Evolutionary conservation across 2,797 vertebrate genomes (phyloP).

Genomic region (Lagocephalus sceleratus): DNA sequence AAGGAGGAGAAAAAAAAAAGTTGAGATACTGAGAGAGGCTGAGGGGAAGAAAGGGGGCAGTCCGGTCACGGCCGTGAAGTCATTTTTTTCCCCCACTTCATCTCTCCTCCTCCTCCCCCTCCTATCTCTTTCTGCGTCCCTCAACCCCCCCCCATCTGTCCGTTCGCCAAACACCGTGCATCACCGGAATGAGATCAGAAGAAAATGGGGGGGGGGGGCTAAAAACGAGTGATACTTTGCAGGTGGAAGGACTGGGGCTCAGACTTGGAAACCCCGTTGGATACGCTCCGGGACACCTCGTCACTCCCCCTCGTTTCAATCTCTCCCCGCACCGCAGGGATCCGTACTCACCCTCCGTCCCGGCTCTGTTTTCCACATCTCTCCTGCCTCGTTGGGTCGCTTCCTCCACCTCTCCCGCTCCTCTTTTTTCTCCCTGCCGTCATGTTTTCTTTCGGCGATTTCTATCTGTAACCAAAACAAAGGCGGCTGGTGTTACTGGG

Average conservation of each 20-base stretch:
- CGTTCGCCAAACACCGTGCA: constrained; percentile 50
- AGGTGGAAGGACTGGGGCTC: neutral
- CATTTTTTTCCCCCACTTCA: constrained; percentile 65
- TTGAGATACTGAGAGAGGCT: constrained; percentile 65
- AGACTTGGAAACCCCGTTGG: constrained; percentile 29
- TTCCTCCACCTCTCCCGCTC: constrained; percentile 14
- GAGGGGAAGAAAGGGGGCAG: constrained; percentile 75
- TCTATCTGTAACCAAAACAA: constrained; percentile 73
- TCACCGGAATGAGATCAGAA: constrained; percentile 67
- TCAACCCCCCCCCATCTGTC: constrained; percentile 67
- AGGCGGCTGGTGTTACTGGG: constrained; percentile 53
- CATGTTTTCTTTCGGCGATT: constrained; percentile 59
- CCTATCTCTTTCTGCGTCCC: constrained; percentile 56
- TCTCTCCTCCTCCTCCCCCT: constrained; percentile 62
- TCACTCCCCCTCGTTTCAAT: too few relatives aligned
- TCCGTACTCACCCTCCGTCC: constrained; percentile 14
- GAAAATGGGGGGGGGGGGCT: constrained; percentile 58
- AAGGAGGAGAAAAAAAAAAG: constrained; percentile 55
- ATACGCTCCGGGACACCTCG: constrained; percentile 29
- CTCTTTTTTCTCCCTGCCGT: constrained; percentile 17
- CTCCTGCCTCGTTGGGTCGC: constrained; percentile 11
- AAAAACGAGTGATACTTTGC: constrained; percentile 21
- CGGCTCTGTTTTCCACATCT: constrained; percentile 28
- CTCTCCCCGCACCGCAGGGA: constrained; percentile 33
- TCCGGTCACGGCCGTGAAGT: constrained; percentile 71